Evolutionary conservation across 2,888 invertebrate species (phyloP), one percentile per base, ranked within the genome.

Genomic region (Sphaerophoria rueppellii): DNA sequence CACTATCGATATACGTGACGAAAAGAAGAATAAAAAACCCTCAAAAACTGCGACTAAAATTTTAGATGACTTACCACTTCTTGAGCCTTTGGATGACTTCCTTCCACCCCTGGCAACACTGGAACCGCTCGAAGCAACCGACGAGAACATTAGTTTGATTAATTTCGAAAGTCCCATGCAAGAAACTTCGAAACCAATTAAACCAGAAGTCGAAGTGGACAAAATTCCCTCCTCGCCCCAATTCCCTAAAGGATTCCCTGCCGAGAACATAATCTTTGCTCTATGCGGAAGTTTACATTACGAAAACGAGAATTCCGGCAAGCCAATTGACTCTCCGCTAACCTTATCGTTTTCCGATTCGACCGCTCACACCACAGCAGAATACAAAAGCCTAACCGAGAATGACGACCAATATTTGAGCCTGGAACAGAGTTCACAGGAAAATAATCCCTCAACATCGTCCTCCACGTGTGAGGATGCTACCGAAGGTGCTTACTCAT

Each of bases 231-330:
- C 71, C 4, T 70, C 75, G 7, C 60, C 70, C 2, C 74, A 82
- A n/a, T 74, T 73, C 6, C 75, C 74, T 0, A 83, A 86, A 7
- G 90, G 89, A 50, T 89, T 90, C 67, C 90, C 89, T 43, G 89
- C 90, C 67, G 88, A 90, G 77, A 92, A 90, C 79, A 86, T 92
- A 3, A 90, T 91, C 6, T 87, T 92, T 72, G 92, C 92, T 0
- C 87, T 92, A 1, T 92, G 92, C 67, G 91, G 91, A 0, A 91
- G 91, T 7, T 82, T 92, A 74, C 91, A 91, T 87, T 90, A 91
- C 46, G 90, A 91, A 82, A 88, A 89, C 40, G 91, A 91, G 72
- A 88, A 88, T 54, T 82, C 82, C 0, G 83, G 86, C 16, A 80
- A 69, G n/a, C 75, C 83, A n/a, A 35, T 67, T 4, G 86, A 87